Evolutionary conservation across 2,797 vertebrate species (phyloP), one percentile per base, ranked within the genome.

Genomic region (Tiaroga cobitis): DNA sequence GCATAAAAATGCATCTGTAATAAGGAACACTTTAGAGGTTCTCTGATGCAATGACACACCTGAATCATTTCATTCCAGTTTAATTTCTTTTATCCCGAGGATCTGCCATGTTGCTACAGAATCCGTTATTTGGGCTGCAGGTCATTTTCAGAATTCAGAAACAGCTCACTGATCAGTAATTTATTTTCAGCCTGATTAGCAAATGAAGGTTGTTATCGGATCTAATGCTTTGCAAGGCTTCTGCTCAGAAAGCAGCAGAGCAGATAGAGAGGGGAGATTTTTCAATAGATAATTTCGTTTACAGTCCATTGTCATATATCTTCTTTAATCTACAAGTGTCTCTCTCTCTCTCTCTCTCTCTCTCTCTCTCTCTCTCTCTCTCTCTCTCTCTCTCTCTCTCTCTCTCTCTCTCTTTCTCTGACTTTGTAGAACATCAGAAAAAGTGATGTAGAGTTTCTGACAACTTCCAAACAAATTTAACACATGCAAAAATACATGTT

Each of bases 91-190:
- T 76, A 84, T 85, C 81, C 54, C 0, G 43, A 83, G 81, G 76
- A 86, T 82, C 79, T 81, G 73, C 85, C 85, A 80, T 34, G 29
- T 79, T 70, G 82, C 82, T 80, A 77, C 82, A 26, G 81, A 92
- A 93, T 93, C 93, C 91, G 93, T 93, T 90, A 92, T 95, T 91
- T 92, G 92, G 92, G 82, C 90, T 94, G 91, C 92, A 80, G 88
- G 92, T 95, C 95, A 95, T 90, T 81, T 95, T 94, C 95, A 90
- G 88, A 63, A 93, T 90, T 91, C 91, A 91, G 96, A 93, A 96
- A 93, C 95, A 96, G 93, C 93, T 96, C 95, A 92, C 91, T 96
- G 94, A 96, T 95, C 95, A 95, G 94, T 95, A 95, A 96, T 96
- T 96, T 95, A 94, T 94, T 96, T 97, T 94, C 89, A 95, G 94